phyloP scores from a whole-genome alignment of 2,797 vertebrate genomes.

The Tauraco hartlaubi region DNA sequence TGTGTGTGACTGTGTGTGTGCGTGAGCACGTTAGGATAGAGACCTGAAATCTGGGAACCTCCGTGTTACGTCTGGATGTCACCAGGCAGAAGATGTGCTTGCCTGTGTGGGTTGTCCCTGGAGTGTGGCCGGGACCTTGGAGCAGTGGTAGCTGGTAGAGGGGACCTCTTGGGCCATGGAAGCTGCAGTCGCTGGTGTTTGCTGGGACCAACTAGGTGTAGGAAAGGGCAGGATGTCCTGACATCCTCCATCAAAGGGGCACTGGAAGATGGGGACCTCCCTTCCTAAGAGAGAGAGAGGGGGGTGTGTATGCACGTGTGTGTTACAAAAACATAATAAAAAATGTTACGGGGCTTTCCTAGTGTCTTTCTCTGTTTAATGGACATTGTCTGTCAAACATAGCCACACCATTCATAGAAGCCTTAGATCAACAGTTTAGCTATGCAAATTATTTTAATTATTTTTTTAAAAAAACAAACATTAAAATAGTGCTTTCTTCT shows the following conservation, averaged over 20 bases:
- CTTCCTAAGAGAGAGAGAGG: not conserved
- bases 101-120: not conserved
- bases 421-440: conserved; percentile 88
- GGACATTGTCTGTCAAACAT: conserved; percentile 75
- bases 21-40: not conserved
- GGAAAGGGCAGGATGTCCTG: conserved; percentile 19
- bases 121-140: not conserved
- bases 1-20: not conserved
- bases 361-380: conserved; percentile 75
- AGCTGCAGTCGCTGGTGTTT: not conserved
- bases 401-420: conserved; percentile 83
- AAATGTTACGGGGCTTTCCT: conserved; percentile 66
- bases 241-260: not conserved
- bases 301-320: not conserved
- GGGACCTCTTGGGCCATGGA: not conserved
- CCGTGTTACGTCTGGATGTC: not conserved
- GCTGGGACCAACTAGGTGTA: not conserved
- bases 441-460: conserved; percentile 86
- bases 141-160: not conserved
- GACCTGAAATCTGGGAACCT: not conserved
- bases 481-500: conserved; percentile 83
- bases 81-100: not conserved
- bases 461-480: conserved; percentile 76
- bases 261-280: not conserved
- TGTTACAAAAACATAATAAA: conserved; percentile 65